These are phyloP conservation scores for Holocentrus rufus DNA, from an alignment of 2,797 vertebrate genomes.

Conservation along the genomic window DNA sequence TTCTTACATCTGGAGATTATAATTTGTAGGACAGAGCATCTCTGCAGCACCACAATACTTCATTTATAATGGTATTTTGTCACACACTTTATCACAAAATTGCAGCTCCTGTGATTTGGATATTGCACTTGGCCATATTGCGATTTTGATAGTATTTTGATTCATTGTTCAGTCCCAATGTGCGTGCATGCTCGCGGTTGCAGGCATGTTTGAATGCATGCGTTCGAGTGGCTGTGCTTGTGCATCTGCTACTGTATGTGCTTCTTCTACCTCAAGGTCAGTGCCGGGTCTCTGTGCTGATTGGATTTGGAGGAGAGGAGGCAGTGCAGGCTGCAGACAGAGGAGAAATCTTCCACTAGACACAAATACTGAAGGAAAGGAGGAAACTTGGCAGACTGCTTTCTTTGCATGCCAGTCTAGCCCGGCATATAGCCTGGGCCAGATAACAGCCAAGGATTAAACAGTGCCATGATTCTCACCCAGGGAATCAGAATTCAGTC, in stretches of 20 bases:
- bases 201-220: constrained; percentile 6
- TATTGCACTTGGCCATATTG: too few relatives aligned
- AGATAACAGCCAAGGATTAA: constrained; percentile 33
- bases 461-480: constrained; percentile 20
- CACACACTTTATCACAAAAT: too few relatives aligned
- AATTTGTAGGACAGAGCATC: too few relatives aligned
- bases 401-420: constrained; percentile 21
- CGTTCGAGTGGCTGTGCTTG: constrained; percentile 49
- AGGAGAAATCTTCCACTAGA: constrained; percentile 61
- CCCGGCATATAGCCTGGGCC: constrained; percentile 8
- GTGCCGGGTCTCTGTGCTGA: constrained; percentile 69
- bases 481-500: constrained; percentile 31
- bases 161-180: neutral
- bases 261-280: constrained; percentile 79
- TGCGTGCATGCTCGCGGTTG: constrained; percentile 27
- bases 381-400: constrained; percentile 39
- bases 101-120: neutral
- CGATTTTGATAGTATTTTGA: too few relatives aligned
- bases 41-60: too few relatives aligned
- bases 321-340: constrained; percentile 58
- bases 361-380: constrained; percentile 39
- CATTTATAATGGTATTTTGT: too few relatives aligned
- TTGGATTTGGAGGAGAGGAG: constrained; percentile 69
- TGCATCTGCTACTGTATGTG: constrained; percentile 64
- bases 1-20: too few relatives aligned